These are phyloP conservation scores for Trachythela sp. DNA, from an alignment of 64 coral and sea anemone species.

Conservation along the genomic window DNA sequence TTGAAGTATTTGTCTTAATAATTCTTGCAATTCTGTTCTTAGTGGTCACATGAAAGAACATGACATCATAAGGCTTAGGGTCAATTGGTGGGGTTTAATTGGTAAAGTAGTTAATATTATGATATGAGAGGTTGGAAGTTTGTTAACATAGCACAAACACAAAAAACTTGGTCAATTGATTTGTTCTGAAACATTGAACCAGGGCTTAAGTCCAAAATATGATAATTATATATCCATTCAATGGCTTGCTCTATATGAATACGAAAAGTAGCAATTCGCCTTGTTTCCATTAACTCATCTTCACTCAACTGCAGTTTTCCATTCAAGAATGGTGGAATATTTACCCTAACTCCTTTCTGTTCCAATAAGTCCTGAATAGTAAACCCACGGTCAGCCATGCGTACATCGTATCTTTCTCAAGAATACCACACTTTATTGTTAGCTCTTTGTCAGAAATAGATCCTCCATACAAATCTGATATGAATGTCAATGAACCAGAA, in stretches of 20 bases:
- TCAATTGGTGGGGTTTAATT: no score
- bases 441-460: slow-evolving; percentile 28
- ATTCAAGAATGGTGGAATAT: slow-evolving; percentile 48
- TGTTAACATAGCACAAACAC: slow-evolving; percentile 52
- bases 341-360: slow-evolving; percentile 26
- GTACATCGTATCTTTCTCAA: slow-evolving; percentile 45
- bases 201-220: slow-evolving; percentile 51
- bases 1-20: no score
- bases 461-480: slow-evolving; percentile 31
- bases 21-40: no score
- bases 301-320: slow-evolving; percentile 46
- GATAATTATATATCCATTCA: slow-evolving; percentile 53
- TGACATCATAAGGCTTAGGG: no score
- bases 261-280: slow-evolving; percentile 35
- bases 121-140: no score
- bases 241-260: slow-evolving; percentile 60
- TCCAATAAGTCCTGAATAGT: slow-evolving; percentile 52
- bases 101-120: no score
- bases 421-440: slow-evolving; percentile 26
- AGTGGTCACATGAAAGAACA: no score
- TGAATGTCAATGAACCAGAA: slow-evolving; percentile 23
- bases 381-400: slow-evolving; percentile 43
- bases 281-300: slow-evolving; percentile 42
- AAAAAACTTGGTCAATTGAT: slow-evolving; percentile 59
- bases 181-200: slow-evolving; percentile 34